Percentiles rank a stretch among this genome's conserved stretches.
Conservation (phyloP, 2,113 vertebrate species). For the Loxodonta africana region DNA sequence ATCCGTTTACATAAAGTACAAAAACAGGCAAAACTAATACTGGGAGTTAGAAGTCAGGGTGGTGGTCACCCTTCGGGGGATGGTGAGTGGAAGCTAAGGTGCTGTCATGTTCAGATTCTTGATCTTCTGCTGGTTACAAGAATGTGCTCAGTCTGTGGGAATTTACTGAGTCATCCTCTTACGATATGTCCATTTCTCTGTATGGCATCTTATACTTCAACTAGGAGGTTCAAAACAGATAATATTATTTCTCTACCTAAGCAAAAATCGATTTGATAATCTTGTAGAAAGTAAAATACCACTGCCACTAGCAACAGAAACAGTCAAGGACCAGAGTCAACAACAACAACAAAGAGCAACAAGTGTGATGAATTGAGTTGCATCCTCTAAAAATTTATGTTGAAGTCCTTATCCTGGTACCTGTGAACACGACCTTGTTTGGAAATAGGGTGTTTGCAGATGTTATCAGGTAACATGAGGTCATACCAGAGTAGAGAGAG, state of each 20-base stretch:
- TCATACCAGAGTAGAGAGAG: too few relatives aligned
- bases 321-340: neutral
- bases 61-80: neutral
- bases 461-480: too few relatives aligned
- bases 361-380: neutral
- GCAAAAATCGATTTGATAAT: neutral
- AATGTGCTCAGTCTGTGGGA: neutral
- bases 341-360: too few relatives aligned
- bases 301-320: neutral
- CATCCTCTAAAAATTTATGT: neutral
- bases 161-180: neutral
- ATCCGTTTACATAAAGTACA: neutral
- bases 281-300: neutral
- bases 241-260: neutral
- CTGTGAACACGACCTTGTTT: neutral
- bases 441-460: neutral
- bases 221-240: neutral
- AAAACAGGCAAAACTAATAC: neutral
- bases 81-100: neutral
- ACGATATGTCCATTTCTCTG: neutral
- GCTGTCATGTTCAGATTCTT: neutral
- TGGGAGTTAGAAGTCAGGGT: neutral
- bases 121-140: neutral
- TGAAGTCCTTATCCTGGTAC: neutral
- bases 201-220: too few relatives aligned